Evolutionary conservation across 2,797 vertebrate species (phyloP).

Genomic region (Micrastur ruficollis): DNA sequence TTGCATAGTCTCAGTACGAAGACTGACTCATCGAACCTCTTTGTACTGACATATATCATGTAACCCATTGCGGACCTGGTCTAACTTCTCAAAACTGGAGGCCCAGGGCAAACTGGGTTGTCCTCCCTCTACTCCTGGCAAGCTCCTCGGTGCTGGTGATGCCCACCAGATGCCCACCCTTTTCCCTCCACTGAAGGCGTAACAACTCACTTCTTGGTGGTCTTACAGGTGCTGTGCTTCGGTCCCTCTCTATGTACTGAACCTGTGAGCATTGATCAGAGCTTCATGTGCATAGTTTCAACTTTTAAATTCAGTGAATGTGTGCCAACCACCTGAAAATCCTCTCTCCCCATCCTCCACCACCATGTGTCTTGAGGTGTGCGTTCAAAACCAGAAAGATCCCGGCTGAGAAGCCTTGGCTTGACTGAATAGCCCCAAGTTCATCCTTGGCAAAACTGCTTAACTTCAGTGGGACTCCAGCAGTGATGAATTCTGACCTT

Average conservation of each 20-base stretch:
- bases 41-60: not conserved
- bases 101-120: fast-evolving
- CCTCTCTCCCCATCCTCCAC: not conserved
- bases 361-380: not conserved
- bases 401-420: not conserved
- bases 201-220: not conserved
- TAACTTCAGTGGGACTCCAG: not conserved
- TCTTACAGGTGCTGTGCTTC: not conserved
- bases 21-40: not conserved
- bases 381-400: not conserved
- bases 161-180: not conserved
- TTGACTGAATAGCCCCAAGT: not conserved
- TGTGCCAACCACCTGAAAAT: not conserved
- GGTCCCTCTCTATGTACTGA: not conserved
- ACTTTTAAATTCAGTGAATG: not conserved
- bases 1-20: not conserved
- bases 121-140: not conserved
- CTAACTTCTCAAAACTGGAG: not conserved
- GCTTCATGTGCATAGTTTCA: not conserved
- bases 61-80: not conserved
- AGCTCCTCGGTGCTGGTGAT: not conserved
- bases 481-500: not conserved
- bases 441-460: not conserved
- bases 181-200: not conserved
- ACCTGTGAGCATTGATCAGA: not conserved